These are phyloP conservation scores for Hydrotaea diabolus DNA, from an alignment of 2,888 invertebrate species.

Conservation along the genomic window DNA sequence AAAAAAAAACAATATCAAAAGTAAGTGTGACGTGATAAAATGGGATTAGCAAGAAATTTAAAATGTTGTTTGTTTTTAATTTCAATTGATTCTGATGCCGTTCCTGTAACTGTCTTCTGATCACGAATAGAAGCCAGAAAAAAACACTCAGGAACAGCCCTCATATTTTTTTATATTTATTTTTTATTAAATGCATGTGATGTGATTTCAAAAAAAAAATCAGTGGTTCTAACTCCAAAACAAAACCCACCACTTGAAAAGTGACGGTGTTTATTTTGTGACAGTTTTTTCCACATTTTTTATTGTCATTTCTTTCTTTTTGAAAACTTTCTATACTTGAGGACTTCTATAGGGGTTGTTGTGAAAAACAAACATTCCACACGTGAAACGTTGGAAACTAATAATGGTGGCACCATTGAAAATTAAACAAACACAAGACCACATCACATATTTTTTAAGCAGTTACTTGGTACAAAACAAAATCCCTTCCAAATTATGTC, in stretches of 20 bases:
- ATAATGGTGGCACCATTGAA: not conserved
- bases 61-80: slow-evolving; percentile 24
- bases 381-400: not conserved
- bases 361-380: not conserved
- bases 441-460: no score
- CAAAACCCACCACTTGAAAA: not conserved
- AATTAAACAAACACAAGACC: not conserved
- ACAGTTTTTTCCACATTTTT: not conserved
- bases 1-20: not conserved
- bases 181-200: not conserved
- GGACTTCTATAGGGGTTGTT: not conserved
- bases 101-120: not conserved
- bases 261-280: not conserved
- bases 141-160: slow-evolving; percentile 8
- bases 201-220: not conserved
- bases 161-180: not conserved
- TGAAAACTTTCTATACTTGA: no score
- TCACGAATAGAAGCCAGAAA: not conserved
- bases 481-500: no score
- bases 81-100: not conserved
- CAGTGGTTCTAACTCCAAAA: not conserved
- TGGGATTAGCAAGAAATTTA: slow-evolving; percentile 22
- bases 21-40: slow-evolving; percentile 26
- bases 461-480: no score
- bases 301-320: no score